phyloP scores from a whole-genome alignment of 2,797 vertebrate genomes.

The Enteromius unitaeniatus region DNA sequence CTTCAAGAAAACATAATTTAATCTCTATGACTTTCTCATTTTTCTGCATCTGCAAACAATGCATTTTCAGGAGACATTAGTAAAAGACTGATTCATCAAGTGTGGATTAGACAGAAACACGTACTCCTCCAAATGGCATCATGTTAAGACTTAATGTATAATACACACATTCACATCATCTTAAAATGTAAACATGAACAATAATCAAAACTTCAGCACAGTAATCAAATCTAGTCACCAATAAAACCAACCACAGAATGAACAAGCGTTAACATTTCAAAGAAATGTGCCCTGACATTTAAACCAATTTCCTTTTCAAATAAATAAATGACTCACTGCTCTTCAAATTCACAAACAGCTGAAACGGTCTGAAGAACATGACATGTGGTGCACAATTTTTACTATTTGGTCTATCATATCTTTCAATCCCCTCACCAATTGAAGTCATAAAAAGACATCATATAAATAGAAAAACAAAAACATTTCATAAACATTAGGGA shows the following conservation, averaged over 20 bases:
- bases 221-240: conserved; percentile 17
- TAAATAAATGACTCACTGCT: neutral
- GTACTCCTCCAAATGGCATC: conserved; percentile 30
- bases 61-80: neutral
- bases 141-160: conserved; percentile 28
- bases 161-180: conserved; percentile 35
- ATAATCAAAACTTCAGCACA: conserved; percentile 13
- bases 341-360: conserved; percentile 4
- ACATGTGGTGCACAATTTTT: neutral
- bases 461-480: conserved; percentile 18
- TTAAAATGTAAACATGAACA: conserved; percentile 43
- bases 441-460: conserved; percentile 13
- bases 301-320: neutral
- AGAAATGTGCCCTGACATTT: neutral
- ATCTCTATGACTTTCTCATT: neutral
- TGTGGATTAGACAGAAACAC: conserved; percentile 15
- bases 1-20: neutral
- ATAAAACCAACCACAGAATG: neutral
- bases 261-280: neutral
- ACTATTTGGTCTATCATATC: conserved; percentile 16
- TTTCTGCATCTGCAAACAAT: neutral
- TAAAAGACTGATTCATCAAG: neutral
- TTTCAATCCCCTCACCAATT: neutral
- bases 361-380: neutral
- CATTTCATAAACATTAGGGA: conserved; percentile 4